Evolutionary conservation across 2,888 invertebrate species (phyloP), one percentile per base, ranked within the genome.

Genomic region (Globia sparganii): DNA sequence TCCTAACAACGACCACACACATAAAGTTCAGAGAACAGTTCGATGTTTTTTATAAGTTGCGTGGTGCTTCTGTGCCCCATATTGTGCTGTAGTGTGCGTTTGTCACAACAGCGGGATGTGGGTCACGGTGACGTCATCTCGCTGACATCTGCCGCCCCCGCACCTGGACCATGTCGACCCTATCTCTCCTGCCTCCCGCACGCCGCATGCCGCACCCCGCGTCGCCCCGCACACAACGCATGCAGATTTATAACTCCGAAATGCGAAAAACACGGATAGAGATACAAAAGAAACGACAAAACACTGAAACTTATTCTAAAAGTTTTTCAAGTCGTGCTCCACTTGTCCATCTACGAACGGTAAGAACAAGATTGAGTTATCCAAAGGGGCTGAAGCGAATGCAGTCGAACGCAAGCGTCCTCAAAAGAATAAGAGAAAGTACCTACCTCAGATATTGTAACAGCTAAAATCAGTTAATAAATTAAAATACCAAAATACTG

Each of bases 81-180:
- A 58, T 25, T 34, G 43, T 75, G 62, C 2, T 13, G 53, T 40
- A 56, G 34, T 49, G 46, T 40, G n/a, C 53, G 58, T 68, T 31
- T 84, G 77, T 74, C 78, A 72, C 75, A 82, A 77, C 72, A 79
- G 88, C 85, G 91, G 85, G 88, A 94, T 94, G 91, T 94, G 93
- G 94, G 94, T 94, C 94, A 80, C 86, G 79, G 80, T 86, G 84
- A 85, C 83, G 83, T 84, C 81, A 84, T n/a, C 79, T 21, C 53
- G 58, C 90, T 86, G 91, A 91, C 95, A 95, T 93, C 95, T 95
- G 95, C 95, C 95, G 90, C 95, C 95, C 94, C 93, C 95, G 94
- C 95, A 94, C 94, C 95, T 94, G 94, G 94, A 74, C 81, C 76
- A 81, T 65, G 67, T 65, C 69, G 74, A 80, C 77, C 82, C 77